These are phyloP conservation scores for Callorhinus ursinus DNA, from an alignment of 2,113 vertebrate species.

Conservation along the genomic window DNA sequence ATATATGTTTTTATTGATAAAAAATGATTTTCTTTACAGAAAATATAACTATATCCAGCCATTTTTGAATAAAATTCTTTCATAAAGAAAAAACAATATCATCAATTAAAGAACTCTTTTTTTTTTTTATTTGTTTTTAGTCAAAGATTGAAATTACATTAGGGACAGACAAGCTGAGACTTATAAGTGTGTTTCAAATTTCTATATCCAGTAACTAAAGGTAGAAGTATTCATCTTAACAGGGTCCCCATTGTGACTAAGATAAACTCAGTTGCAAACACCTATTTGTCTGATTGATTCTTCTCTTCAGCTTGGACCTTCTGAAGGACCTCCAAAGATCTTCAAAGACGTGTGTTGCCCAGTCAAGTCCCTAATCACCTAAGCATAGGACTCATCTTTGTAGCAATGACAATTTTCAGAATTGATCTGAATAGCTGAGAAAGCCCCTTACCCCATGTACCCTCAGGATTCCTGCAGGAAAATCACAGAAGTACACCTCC, in stretches of 20 bases:
- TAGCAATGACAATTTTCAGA: not conserved
- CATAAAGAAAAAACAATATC: not conserved
- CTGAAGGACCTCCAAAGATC: not conserved
- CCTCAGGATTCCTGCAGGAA: not conserved
- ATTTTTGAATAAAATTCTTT: not conserved
- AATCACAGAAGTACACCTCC: not conserved
- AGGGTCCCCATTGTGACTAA: not conserved
- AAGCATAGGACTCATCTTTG: not conserved
- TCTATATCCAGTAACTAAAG: not conserved
- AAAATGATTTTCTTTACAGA: not conserved
- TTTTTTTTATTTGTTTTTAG: not conserved
- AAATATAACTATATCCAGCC: not conserved
- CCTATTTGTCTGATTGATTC: not conserved
- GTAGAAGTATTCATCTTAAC: not conserved
- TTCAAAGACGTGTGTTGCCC: not conserved
- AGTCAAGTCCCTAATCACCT: not conserved
- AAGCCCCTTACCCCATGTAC: not conserved
- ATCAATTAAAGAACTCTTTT: not conserved
- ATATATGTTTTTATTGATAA: not conserved
- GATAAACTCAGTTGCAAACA: not conserved
- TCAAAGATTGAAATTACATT: constrained; percentile 1
- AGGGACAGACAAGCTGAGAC: not conserved
- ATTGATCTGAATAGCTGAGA: constrained; percentile 7
- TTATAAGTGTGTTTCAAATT: not conserved
- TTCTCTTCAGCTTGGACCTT: not conserved